Conservation (phyloP, 2,888 invertebrate genomes). For the Caenorhabditis sp. region DNA sequence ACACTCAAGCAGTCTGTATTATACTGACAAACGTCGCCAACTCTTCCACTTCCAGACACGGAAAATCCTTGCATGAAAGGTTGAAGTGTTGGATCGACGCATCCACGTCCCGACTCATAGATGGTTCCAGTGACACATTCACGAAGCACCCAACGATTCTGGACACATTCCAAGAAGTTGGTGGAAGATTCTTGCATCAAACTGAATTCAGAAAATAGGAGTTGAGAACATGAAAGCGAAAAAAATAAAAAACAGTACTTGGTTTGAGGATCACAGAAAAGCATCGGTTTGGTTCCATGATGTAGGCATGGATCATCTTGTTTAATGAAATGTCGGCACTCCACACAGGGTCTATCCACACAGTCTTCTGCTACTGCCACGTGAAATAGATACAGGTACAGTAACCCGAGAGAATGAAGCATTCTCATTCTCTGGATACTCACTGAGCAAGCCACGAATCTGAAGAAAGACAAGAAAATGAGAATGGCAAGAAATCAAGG, state of each 20-base stretch:
- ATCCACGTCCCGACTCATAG: constrained; percentile 69
- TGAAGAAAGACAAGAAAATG: constrained; percentile 14
- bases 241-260: constrained; percentile 40
- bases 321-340: constrained; percentile 64
- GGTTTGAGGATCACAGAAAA: constrained; percentile 60
- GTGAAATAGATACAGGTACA: constrained; percentile 37
- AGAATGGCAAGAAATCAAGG: constrained; percentile 40
- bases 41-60: constrained; percentile 75
- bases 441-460: not conserved
- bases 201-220: constrained; percentile 28
- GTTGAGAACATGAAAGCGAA: not conserved
- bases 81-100: constrained; percentile 74
- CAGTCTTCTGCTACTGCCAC: constrained; percentile 62
- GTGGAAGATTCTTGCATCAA: constrained; percentile 64
- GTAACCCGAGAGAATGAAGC: constrained; percentile 60
- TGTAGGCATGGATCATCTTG: constrained; percentile 66
- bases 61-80: constrained; percentile 74
- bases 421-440: constrained; percentile 36
- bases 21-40: constrained; percentile 75
- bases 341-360: constrained; percentile 65
- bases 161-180: constrained; percentile 67
- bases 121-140: constrained; percentile 70
- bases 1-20: constrained; percentile 76
- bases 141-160: constrained; percentile 58
- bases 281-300: constrained; percentile 62